Evolutionary conservation across 2,113 vertebrate genomes (phyloP).

Genomic region (Quiscalus mexicanus): DNA sequence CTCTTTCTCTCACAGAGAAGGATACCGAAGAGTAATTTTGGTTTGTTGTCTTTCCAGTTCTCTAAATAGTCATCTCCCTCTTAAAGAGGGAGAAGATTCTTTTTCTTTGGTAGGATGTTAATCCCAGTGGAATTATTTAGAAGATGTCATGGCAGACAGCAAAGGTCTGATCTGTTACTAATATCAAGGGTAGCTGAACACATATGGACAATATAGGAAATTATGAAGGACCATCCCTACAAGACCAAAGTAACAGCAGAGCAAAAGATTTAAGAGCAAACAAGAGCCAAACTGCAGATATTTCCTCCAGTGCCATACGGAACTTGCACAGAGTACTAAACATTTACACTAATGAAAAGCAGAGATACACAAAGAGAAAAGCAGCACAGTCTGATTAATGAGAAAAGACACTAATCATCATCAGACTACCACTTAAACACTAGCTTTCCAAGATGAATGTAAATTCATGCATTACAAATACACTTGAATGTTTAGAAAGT

Average conservation of each 20-base stretch:
- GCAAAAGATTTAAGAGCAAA: neutral
- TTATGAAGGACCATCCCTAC: neutral
- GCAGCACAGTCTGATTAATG: neutral
- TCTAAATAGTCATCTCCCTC: neutral
- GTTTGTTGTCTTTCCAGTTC: neutral
- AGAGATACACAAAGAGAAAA: constrained; percentile 20
- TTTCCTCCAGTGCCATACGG: neutral
- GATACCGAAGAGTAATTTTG: neutral
- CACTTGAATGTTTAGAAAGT: neutral
- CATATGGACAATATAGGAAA: neutral
- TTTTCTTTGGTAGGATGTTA: neutral
- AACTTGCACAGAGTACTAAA: neutral
- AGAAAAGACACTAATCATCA: constrained; percentile 17
- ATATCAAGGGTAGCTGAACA: neutral
- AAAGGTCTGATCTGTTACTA: neutral
- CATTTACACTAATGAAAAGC: constrained; percentile 18
- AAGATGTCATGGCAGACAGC: neutral
- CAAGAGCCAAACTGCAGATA: neutral
- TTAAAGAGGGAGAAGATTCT: neutral
- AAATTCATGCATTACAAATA: neutral
- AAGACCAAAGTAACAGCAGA: neutral
- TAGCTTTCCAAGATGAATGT: neutral
- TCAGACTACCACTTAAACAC: neutral
- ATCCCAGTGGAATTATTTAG: neutral
- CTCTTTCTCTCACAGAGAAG: neutral